These are phyloP conservation scores for Edolisoma coerulescens DNA, from an alignment of 2,113 vertebrate species.

Conservation along the genomic window DNA sequence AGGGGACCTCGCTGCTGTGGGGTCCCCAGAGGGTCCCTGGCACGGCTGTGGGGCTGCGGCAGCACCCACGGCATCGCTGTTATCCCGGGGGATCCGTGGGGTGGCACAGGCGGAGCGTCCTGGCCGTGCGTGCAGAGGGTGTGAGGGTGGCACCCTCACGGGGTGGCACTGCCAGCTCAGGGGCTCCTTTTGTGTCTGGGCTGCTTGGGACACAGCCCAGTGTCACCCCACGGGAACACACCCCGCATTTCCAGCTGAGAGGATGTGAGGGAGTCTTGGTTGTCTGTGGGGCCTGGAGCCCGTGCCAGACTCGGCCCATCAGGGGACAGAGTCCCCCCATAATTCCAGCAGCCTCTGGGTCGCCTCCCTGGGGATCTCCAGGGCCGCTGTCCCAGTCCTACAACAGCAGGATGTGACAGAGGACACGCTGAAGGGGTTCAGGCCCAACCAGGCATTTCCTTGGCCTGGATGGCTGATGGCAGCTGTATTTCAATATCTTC, in stretches of 20 bases:
- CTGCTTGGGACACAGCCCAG: background rate
- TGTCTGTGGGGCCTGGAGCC: background rate
- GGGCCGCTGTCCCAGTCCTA: background rate
- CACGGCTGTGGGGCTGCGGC: rapidly evolving
- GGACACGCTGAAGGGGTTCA: background rate
- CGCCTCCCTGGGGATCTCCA: background rate
- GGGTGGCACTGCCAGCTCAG: background rate
- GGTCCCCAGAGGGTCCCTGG: background rate
- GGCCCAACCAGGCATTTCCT: background rate
- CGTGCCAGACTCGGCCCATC: background rate
- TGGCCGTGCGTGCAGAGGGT: too few relatives aligned
- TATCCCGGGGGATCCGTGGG: background rate
- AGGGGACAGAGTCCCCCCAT: background rate
- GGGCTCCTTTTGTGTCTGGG: background rate
- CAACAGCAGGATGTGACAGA: background rate
- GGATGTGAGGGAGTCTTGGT: background rate
- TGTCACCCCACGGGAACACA: background rate
- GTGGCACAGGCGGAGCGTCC: background rate
- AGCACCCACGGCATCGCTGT: rapidly evolving
- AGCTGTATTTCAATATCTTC: background rate
- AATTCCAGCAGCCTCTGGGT: background rate
- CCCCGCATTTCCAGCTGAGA: background rate
- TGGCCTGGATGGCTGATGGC: background rate
- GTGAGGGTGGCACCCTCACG: background rate
- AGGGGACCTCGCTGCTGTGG: background rate